Percentiles rank a stretch among this genome's conserved stretches.
Evolutionary conservation across 2,888 invertebrate genomes (phyloP).

Genomic region (Scaptomyza parva): DNA sequence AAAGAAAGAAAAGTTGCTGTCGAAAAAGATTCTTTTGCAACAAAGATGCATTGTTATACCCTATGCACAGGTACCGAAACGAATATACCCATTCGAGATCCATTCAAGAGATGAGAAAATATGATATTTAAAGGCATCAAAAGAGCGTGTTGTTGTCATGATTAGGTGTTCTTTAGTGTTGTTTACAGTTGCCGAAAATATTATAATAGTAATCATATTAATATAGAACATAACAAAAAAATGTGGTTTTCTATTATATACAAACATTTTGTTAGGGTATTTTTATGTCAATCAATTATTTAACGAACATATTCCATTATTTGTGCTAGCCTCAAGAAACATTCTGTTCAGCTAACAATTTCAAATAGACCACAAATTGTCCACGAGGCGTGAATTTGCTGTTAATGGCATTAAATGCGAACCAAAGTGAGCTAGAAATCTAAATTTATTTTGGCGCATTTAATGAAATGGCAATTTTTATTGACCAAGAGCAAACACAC

Average conservation of each 20-base stretch:
- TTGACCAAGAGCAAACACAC: neutral
- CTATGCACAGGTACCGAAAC: neutral
- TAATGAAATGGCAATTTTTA: constrained; percentile 33
- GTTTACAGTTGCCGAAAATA: neutral
- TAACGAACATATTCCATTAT: no score
- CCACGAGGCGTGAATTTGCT: constrained; percentile 57
- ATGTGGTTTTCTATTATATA: no score
- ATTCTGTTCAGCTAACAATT: constrained; percentile 12
- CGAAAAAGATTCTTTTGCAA: constrained; percentile 45
- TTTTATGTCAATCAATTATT: no score
- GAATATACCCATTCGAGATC: neutral
- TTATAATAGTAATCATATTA: no score
- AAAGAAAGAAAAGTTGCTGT: constrained; percentile 34
- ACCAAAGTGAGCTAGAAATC: constrained; percentile 25
- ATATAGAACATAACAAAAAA: no score
- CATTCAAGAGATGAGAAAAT: neutral
- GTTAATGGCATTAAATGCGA: constrained; percentile 64
- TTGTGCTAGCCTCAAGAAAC: no score
- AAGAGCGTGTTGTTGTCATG: no score
- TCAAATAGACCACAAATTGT: constrained; percentile 42
- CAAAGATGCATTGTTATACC: constrained; percentile 26
- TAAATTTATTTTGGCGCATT: constrained; percentile 26
- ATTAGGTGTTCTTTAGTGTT: neutral
- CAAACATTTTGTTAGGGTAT: no score
- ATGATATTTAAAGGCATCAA: no score